Evolutionary conservation across 2,797 vertebrate genomes (phyloP).

Genomic region (Arremon brunneinucha): DNA sequence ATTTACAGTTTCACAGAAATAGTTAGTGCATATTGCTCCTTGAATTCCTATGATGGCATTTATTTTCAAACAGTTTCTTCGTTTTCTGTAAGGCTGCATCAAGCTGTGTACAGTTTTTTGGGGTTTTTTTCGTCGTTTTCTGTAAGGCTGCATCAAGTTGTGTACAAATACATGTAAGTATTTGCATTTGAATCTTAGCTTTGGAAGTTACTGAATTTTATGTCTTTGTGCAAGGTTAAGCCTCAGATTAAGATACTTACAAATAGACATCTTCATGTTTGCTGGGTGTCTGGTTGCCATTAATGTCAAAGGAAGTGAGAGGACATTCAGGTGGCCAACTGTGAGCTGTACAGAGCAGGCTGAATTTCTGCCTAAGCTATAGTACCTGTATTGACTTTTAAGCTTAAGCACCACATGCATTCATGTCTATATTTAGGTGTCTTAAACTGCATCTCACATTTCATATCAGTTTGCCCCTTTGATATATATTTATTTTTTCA

Average conservation of each 20-base stretch:
- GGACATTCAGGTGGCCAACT: background rate
- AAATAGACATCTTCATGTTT: background rate
- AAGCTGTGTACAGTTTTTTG: background rate
- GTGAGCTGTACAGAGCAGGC: background rate
- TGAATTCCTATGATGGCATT: background rate
- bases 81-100: background rate
- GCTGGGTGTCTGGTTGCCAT: background rate
- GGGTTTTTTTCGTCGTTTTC: background rate
- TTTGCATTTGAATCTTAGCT: background rate
- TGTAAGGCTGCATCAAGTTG: background rate
- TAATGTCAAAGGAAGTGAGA: background rate
- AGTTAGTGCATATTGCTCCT: background rate
- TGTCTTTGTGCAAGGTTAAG: background rate
- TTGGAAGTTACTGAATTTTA: background rate
- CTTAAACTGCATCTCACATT: background rate
- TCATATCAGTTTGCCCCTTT: background rate
- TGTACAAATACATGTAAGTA: too few species aligned
- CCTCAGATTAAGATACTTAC: background rate
- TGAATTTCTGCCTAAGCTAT: background rate
- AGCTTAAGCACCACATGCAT: background rate
- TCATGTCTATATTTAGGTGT: background rate
- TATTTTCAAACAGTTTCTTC: background rate
- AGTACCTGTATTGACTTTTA: background rate
- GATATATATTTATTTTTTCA: background rate
- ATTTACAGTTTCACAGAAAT: background rate